Base-by-base conservation (phyloP, 2,113 vertebrate species). In the Tragelaphus strepsiceros region DNA sequence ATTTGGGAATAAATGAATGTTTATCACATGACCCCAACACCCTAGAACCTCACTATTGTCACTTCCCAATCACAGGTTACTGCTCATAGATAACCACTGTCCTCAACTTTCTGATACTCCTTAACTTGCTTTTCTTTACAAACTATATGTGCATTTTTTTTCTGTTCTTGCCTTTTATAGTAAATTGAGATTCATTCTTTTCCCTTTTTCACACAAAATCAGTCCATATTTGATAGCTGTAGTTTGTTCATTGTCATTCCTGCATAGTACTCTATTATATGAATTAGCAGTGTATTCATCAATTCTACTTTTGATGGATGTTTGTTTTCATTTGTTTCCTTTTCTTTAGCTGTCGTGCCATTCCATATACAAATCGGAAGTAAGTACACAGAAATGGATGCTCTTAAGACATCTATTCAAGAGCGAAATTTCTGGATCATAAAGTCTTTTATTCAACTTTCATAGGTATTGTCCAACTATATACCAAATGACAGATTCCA, bases 191-290 rank as follows among this genome's bases (percentile, higher is more conserved):
- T 22, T 39, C 30, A 58, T 43, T 13, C 39, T 11, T 88, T 82
- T 24, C 5, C 12, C 56, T 30, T 84, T 51, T 53, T 83, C 22
- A 39, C 6, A 6, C 1, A 16, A 39, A 78, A 67, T 39, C 3
- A 78, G 67, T 8, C 15, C 26, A 6, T 9, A 11, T 58, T 4
- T 43, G 16, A 8, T 5, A 16, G 17, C 0, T 30, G n/a, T 2
- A n/a, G 6, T 56, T 26, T 17, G 13, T 81, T 78, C 2, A 19
- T 19, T 15, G 35, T 49, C 39, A 35, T 46, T 86, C 49, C 62
- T 32, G 10, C 24, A 74, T 1, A 26, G 7, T 3, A 24, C 2
- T 58, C 10, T 2, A 32, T 26, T 28, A 9, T 28, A 0, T 43
- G 24, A 26, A 49, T 7, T 53, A 12, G 13, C 5, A 2, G 3